phyloP scores from a whole-genome alignment of 2,113 vertebrate genomes.

The Gopherus flavomarginatus region DNA sequence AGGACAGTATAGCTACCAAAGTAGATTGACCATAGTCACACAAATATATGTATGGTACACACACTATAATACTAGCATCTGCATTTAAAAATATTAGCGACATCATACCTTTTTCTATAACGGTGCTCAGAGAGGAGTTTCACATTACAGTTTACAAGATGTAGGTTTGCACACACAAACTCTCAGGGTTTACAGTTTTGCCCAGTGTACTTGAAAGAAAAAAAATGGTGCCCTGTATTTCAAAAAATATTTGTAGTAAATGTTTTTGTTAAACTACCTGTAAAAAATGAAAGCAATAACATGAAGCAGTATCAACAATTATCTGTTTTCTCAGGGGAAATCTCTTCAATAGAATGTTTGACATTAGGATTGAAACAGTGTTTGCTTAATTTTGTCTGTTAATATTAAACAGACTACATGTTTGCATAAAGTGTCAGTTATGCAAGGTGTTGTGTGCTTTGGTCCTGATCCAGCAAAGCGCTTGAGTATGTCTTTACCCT shows the following conservation, averaged over 20 bases:
- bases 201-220: constrained; percentile 78
- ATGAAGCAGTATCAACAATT: constrained; percentile 38
- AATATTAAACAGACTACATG: constrained; percentile 34
- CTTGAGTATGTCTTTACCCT: neutral
- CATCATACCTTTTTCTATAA: constrained; percentile 53
- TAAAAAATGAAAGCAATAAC: constrained; percentile 57
- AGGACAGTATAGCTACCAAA: constrained; percentile 68
- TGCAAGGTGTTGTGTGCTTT: neutral
- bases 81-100: constrained; percentile 40
- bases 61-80: constrained; percentile 60
- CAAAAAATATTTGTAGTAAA: constrained; percentile 49
- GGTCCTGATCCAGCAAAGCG: constrained; percentile 22
- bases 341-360: constrained; percentile 47
- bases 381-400: constrained; percentile 60
- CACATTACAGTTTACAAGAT: constrained; percentile 78
- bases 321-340: constrained; percentile 68
- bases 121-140: constrained; percentile 75
- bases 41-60: neutral
- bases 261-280: constrained; percentile 39
- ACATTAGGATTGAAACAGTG: constrained; percentile 36
- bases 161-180: constrained; percentile 74
- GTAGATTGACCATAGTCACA: constrained; percentile 42
- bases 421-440: constrained; percentile 52
- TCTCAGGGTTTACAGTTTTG: constrained; percentile 82
- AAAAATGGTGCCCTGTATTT: constrained; percentile 64